Evolutionary conservation across 1,140 invertebrate species (phyloP), one percentile per base, ranked within the genome.

Genomic region (Pseudomyrmex pallidus): DNA sequence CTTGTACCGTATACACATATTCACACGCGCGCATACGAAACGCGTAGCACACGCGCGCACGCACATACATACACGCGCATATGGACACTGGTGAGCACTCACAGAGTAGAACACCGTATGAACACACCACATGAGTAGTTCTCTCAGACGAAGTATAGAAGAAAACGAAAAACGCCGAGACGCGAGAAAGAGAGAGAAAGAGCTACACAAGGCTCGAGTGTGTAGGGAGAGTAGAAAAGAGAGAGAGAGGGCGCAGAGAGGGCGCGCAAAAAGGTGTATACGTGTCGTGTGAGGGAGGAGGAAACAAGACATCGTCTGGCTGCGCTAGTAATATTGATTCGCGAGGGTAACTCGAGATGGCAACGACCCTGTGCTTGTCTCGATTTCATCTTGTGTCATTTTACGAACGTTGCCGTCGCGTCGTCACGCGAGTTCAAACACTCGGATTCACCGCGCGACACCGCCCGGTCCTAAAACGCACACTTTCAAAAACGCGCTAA

Each of bases 281-380:
- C 73, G 63, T 59, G 67, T 83, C 68, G 76, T 52, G 20, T 48
- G 78, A 90, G 78, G 83, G 72, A 90, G 86, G 61, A 85, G 66
- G 67, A 44, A 77, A 84, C 70, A 87, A 85, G 67, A 82, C n/a
- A n/a, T 88, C 73, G 61, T 87, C 67, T 76, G 64, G 62, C 84
- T 73, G 68, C 83, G 88, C 84, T 87, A 66, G 86, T 85, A 89
- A 92, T 93, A 93, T 93, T 91, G 92, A 93, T 93, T 93, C 89
- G 85, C 83, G 90, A 89, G 89, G 91, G 92, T 92, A 91, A 91
- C 89, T 86, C 90, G 73, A 87, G 89, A 92, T 92, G 91, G 91
- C 92, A 93, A 92, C 92, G 92, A 93, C 92, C 92, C 91, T 93
- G 84, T 88, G 82, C 57, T 59, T 57, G 73, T 83, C 83, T 25